Conservation (phyloP, 2,113 vertebrate genomes). For the Pipa parva region DNA sequence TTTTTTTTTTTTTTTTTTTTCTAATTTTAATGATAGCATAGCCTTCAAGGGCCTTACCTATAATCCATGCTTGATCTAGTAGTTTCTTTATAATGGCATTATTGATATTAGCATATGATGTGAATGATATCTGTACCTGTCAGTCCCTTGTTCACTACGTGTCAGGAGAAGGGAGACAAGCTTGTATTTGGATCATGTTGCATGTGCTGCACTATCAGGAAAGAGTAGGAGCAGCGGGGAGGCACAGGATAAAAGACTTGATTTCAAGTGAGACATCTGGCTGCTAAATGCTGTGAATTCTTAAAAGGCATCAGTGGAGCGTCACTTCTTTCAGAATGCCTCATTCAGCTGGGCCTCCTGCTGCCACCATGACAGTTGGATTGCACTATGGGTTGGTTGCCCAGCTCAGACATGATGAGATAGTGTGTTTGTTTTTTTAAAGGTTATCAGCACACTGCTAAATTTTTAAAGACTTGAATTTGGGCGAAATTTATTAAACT, state of each 20-base stretch:
- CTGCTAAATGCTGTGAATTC: slow-evolving; percentile 46
- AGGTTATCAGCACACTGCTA: too few relatives aligned
- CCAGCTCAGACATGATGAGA: background rate
- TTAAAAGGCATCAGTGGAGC: slow-evolving; percentile 43
- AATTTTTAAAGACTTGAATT: too few relatives aligned
- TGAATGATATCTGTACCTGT: background rate
- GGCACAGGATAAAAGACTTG: slow-evolving; percentile 49
- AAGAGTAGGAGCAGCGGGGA: slow-evolving; percentile 43
- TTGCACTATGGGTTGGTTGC: slow-evolving; percentile 16
- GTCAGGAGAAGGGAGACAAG: background rate
- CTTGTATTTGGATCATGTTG: slow-evolving; percentile 23
- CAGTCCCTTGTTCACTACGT: background rate
- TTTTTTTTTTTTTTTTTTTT: too few relatives aligned
- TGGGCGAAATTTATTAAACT: too few relatives aligned
- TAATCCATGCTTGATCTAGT: too few relatives aligned
- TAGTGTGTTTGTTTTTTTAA: background rate
- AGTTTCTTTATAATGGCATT: too few relatives aligned
- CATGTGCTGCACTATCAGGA: slow-evolving; percentile 2
- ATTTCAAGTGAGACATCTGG: slow-evolving; percentile 49
- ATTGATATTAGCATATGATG: too few relatives aligned
- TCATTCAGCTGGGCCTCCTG: slow-evolving; percentile 19
- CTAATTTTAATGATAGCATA: too few relatives aligned
- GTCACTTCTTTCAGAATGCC: slow-evolving; percentile 23
- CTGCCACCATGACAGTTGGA: slow-evolving; percentile 19
- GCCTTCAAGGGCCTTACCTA: too few relatives aligned